Base-by-base conservation (phyloP, 2,113 vertebrate genomes). In the Ammodytes marinus region DNA sequence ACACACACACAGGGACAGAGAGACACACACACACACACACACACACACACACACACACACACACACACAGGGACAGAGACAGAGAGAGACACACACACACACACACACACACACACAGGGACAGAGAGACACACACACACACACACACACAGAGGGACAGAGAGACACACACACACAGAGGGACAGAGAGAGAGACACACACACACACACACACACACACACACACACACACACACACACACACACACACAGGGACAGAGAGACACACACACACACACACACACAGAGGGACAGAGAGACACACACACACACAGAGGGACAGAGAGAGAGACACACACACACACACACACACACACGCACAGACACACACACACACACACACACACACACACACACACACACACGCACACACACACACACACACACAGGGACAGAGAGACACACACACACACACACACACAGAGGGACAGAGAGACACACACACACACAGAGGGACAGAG, bases 301-400 rank as follows among this genome's bases (percentile, higher is more conserved):
- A 57, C 57, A 74, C 61, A 72, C 40, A n/a, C 12, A 35, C 46
- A 19, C 46, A 69, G n/a, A n/a, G n/a, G n/a, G n/a, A n/a, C n/a
- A n/a, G n/a, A n/a, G n/a, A n/a, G n/a, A n/a, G n/a, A n/a, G n/a
- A 91, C 1, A 59, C 6, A 77, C 54, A 69, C 27, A 71, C 52
- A 73, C 45, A 27, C 3, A 49, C 27, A 64, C 19, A 45, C 50
- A 42, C n/a, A 75, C 39, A 42, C 39, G 10, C 15, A 43, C 8
- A 59, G 46, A 57, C 57, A 74, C 61, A 72, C 40, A n/a, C 12
- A 35, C 3, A 49, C 27, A 64, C 19, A 45, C 50, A 42, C n/a
- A 75, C 39, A 42, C 39, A 19, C 15, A 43, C 8, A 59, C 53
- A 57, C 57, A 74, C 61, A 72, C 40, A n/a, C 12, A 35, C 46